Conservation (phyloP, 92 coral and sea anemone species). For the Bergia puertoricense region DNA sequence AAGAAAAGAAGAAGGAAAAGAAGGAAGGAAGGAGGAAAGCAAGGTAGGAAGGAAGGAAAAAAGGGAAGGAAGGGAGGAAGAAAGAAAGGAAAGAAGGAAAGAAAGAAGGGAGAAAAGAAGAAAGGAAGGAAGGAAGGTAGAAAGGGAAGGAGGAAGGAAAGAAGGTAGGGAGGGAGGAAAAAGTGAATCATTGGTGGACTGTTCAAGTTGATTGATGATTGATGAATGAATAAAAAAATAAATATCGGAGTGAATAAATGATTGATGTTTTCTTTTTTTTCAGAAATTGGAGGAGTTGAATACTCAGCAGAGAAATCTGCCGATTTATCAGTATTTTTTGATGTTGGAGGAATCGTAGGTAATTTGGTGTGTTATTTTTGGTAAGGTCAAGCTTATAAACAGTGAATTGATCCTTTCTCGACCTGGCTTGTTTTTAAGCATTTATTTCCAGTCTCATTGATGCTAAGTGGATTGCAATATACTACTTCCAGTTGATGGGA, state of each 20-base stretch:
- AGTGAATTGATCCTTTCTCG: background rate
- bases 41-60: background rate
- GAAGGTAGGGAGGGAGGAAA: background rate
- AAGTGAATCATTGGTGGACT: too few species aligned
- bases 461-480: too few species aligned
- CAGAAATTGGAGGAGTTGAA: slow-evolving; percentile 82
- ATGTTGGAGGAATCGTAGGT: slow-evolving; percentile 96
- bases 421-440: too few species aligned
- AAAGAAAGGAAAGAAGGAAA: too few species aligned
- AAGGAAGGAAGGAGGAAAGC: background rate
- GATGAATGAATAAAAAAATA: background rate
- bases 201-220: too few species aligned
- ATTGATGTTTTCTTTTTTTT: slow-evolving; percentile 14
- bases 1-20: too few species aligned
- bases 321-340: slow-evolving; percentile 90
- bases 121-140: too few species aligned
- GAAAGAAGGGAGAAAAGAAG: too few species aligned
- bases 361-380: too few species aligned
- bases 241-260: background rate
- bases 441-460: too few species aligned
- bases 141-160: background rate
- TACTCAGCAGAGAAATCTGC: slow-evolving; percentile 78
- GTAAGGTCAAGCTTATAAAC: background rate
- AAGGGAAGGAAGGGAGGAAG: too few species aligned
- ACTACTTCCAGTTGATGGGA: too few species aligned